These are phyloP conservation scores for Erynnis tages DNA, from an alignment of 2,888 invertebrate species.

Conservation along the genomic window DNA sequence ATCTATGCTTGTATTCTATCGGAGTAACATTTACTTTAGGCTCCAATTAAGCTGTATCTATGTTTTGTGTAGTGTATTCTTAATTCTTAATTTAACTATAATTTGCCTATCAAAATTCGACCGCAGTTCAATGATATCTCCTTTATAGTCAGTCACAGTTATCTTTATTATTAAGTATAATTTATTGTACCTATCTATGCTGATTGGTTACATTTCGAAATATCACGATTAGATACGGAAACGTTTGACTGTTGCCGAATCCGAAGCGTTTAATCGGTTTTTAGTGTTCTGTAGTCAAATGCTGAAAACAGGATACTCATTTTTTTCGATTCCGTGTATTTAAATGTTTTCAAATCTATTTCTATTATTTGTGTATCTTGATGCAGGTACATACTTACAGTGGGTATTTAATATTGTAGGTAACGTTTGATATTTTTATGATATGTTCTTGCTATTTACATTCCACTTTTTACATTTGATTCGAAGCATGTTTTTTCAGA, in stretches of 20 bases:
- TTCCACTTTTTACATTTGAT: no score
- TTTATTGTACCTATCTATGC: conserved; percentile 19
- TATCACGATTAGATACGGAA: conserved; percentile 23
- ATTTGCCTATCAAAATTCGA: conserved; percentile 16
- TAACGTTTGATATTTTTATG: no score
- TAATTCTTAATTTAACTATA: conserved; percentile 17
- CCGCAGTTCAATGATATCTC: conserved; percentile 18
- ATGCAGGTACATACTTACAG: no score
- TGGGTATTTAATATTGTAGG: no score
- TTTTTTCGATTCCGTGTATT: no score
- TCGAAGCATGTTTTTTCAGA: no score
- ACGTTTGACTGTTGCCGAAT: conserved; percentile 21
- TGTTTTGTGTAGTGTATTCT: conserved; percentile 15
- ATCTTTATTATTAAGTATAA: conserved; percentile 21
- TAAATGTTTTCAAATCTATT: no score
- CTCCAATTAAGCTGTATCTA: conserved; percentile 1
- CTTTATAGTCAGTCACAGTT: conserved; percentile 13
- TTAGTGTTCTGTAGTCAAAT: neutral
- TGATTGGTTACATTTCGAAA: conserved; percentile 25
- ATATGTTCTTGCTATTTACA: no score
- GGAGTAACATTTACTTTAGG: neutral
- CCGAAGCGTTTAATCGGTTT: conserved; percentile 18
- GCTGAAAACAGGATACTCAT: no score
- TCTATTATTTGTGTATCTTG: no score
- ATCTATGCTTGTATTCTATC: no score